Evolutionary conservation across 2,888 invertebrate genomes (phyloP).

Genomic region (Ophion obscuratus): DNA sequence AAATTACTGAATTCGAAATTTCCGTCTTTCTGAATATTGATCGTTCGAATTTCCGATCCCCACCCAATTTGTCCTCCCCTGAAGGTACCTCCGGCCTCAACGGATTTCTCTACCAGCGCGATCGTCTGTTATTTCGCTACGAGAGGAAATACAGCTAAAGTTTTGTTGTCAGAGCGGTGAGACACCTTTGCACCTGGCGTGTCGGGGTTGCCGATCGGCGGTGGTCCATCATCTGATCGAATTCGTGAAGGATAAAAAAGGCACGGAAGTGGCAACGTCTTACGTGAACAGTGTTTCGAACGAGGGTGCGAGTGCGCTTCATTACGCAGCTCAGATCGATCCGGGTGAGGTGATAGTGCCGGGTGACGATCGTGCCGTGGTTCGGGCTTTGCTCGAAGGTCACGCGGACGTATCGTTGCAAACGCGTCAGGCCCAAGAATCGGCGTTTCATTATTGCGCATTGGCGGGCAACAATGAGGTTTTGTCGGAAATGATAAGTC

Average conservation of each 20-base stretch:
- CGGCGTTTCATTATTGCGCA: constrained; percentile 98
- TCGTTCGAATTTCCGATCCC: no score
- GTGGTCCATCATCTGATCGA: constrained; percentile 94
- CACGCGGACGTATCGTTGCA: constrained; percentile 95
- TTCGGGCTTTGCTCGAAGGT: constrained; percentile 94
- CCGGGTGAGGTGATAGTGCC: constrained; percentile 91
- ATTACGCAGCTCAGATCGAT: constrained; percentile 96
- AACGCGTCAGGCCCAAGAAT: constrained; percentile 95
- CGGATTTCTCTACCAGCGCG: no score
- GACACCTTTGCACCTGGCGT: constrained; percentile 97
- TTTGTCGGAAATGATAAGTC: constrained; percentile 95
- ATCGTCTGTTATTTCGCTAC: not conserved
- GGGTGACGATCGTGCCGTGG: constrained; percentile 93
- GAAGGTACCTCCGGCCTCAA: no score
- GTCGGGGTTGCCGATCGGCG: constrained; percentile 93
- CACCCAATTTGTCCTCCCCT: no score
- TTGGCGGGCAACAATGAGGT: constrained; percentile 98
- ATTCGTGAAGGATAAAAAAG: constrained; percentile 91
- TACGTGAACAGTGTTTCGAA: constrained; percentile 95
- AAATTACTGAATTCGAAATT: no score
- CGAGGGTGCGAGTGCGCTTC: constrained; percentile 97
- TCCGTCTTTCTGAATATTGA: no score
- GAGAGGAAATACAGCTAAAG: not conserved
- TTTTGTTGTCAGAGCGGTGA: constrained; percentile 90
- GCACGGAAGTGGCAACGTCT: constrained; percentile 91